Evolutionary conservation across 2,888 invertebrate species (phyloP).

Genomic region (Coelopa pilipes): DNA sequence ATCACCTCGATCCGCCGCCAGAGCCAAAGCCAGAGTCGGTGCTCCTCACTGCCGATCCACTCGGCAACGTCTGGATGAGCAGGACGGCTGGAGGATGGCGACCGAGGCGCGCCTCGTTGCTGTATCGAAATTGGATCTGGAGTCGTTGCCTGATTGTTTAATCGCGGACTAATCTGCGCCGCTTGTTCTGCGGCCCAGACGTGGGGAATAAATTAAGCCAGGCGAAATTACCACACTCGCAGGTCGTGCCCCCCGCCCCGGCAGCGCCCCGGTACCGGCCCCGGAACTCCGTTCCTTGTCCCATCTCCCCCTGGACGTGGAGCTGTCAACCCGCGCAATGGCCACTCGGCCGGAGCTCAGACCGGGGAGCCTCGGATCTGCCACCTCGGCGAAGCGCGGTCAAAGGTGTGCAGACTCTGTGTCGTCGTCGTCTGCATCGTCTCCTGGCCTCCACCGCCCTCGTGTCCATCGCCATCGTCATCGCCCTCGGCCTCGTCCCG

Average conservation of each 20-base stretch:
- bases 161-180: constrained; percentile 50
- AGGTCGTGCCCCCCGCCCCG: too few relatives aligned
- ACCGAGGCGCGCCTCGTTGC: constrained; percentile 3
- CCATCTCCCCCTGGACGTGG: too few relatives aligned
- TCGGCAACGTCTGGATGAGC: too few relatives aligned
- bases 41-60: neutral
- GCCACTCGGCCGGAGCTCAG: neutral
- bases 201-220: constrained; percentile 49
- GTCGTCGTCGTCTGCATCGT: constrained; percentile 44
- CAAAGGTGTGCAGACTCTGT: constrained; percentile 49
- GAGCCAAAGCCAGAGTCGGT: neutral
- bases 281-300: too few relatives aligned
- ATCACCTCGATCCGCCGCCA: constrained; percentile 22
- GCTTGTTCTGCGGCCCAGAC: constrained; percentile 46
- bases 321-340: constrained; percentile 13
- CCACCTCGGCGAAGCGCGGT: constrained; percentile 44
- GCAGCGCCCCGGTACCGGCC: too few relatives aligned
- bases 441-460: neutral
- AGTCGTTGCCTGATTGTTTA: constrained; percentile 51
- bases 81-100: constrained; percentile 6
- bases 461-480: too few relatives aligned
- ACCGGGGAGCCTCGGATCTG: constrained; percentile 37
- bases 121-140: constrained; percentile 50
- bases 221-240: constrained; percentile 45
- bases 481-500: neutral